phyloP scores from a whole-genome alignment of 2,113 vertebrate species.

The Prietella phreatophila region DNA sequence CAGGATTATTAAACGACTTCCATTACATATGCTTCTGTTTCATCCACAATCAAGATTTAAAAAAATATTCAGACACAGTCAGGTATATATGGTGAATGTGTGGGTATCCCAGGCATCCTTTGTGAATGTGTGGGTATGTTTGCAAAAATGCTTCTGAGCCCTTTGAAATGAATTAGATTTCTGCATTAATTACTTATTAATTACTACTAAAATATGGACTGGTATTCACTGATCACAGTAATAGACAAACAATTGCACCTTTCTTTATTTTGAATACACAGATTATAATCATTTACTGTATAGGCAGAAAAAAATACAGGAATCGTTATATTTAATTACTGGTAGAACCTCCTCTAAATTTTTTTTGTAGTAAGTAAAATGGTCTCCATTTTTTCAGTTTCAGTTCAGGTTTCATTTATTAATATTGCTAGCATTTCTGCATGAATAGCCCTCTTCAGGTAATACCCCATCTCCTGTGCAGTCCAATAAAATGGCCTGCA shows the following conservation, averaged over 20 bases:
- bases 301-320: background rate
- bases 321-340: background rate
- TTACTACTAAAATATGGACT: background rate
- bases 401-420: background rate
- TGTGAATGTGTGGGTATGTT: background rate
- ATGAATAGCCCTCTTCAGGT: background rate
- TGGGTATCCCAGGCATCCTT: too few species aligned
- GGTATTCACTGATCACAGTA: background rate
- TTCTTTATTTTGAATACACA: background rate
- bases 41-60: background rate
- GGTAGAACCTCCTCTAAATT: background rate
- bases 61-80: background rate
- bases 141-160: background rate
- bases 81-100: background rate
- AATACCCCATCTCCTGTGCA: conserved; percentile 67
- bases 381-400: background rate
- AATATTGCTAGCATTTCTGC: background rate
- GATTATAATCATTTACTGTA: background rate
- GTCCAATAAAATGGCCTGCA: conserved; percentile 78
- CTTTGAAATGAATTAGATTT: background rate
- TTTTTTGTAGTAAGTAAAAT: background rate
- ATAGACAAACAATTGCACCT: background rate
- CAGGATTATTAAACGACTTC: background rate
- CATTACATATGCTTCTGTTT: background rate
- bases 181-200: background rate